Evolutionary conservation across 30 jellyfish, hydroid and myxozoan species (phyloP), one percentile per base, ranked within the genome.

Genomic region (Aurelia coerulea): DNA sequence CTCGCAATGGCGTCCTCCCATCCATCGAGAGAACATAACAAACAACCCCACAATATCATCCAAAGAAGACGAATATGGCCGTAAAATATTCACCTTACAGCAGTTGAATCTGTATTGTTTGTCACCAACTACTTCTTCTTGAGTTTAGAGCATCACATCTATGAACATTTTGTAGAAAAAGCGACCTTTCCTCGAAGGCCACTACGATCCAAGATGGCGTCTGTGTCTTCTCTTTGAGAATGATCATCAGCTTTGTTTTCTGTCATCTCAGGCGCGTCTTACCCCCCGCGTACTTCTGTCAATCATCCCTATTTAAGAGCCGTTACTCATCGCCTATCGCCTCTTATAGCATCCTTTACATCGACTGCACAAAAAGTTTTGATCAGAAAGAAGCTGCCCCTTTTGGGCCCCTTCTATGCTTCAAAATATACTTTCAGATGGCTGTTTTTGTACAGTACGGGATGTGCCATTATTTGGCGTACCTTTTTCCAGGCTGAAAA

Each of bases 201-300:
- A 10, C 46, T 32, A 10, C 14, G 5, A 71, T 75, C 68, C 90
- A 90, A 90, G 19, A 90, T 90, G 97, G 97, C 97, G 97, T 76
- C 92, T 80, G 34, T 70, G 73, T 83, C 35, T 69, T 13, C 41
- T 13, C 56, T 58, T 74, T 81, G 91, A 81, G 94, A 83, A 81
- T 75, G 90, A 60, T 73, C 90, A 82, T 79, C 74, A 73, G 88
- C 84, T 75, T 81, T 90, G 88, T n/a, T 90, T 81, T 90, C 68
- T 83, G 32, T 87, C 92, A 62, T 68, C 88, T 90, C 93, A 90
- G 97, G 97, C 94, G 97, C 97, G 97, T 78, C 97, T 90, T 79
- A 69, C 93, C 97, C 97, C 97, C 97, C 91, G 94, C 94, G 90
- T 79, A 8, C 94, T 62, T 13, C 90, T 76, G 92, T 90, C 93